Percentiles rank a stretch among this genome's conserved stretches.
Conservation (phyloP, 2,888 invertebrate species). For the Diploptera punctata region DNA sequence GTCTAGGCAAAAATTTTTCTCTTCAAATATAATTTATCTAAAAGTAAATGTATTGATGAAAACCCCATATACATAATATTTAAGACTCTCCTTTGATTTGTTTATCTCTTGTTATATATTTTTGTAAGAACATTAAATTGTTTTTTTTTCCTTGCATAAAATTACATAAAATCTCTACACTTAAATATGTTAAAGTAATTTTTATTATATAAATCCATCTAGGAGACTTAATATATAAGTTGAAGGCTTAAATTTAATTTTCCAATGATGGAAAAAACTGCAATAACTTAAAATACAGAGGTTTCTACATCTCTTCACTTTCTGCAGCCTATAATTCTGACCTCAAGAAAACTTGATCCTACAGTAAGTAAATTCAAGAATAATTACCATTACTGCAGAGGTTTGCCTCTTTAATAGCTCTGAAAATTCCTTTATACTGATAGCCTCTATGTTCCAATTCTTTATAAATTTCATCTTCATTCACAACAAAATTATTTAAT, state of each 20-base stretch:
- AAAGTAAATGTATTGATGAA: too few relatives aligned
- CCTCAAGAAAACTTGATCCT: neutral
- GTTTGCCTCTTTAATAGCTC: conserved; percentile 35
- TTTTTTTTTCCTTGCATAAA: too few relatives aligned
- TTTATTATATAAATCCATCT: too few relatives aligned
- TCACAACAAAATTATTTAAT: neutral
- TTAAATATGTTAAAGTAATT: too few relatives aligned
- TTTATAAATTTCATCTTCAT: conserved; percentile 29
- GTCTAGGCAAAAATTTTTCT: too few relatives aligned
- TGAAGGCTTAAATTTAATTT: neutral
- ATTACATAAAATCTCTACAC: too few relatives aligned
- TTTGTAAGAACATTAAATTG: too few relatives aligned
- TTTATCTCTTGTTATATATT: too few relatives aligned
- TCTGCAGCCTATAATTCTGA: neutral
- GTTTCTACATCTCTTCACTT: neutral
- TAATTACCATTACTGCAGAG: conserved; percentile 27
- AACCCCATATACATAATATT: too few relatives aligned
- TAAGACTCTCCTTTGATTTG: too few relatives aligned
- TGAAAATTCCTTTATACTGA: conserved; percentile 53
- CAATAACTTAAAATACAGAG: neutral
- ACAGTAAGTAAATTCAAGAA: neutral
- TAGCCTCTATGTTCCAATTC: conserved; percentile 47
- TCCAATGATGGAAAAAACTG: neutral
- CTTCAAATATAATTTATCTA: too few relatives aligned
- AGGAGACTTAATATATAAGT: neutral